Evolutionary conservation across 2,113 vertebrate species (phyloP), one percentile per base, ranked within the genome.

Genomic region (Thryonomys swinderianus): DNA sequence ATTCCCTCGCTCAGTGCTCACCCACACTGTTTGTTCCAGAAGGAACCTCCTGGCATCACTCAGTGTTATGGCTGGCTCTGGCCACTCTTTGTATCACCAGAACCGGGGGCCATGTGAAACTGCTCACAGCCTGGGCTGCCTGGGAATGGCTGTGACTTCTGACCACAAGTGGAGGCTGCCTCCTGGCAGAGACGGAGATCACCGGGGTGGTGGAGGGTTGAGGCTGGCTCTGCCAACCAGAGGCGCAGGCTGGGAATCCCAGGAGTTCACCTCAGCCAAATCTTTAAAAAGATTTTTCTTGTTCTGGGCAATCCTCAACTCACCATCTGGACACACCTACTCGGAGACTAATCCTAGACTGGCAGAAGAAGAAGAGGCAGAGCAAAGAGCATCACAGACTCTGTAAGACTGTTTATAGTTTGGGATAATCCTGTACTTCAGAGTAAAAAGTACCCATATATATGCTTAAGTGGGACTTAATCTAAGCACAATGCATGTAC

Each of bases 61-160:
- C 97, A 96, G 89, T 97, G 97, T 96, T 97, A 85, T 93, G 97
- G 94, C 97, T 97, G 96, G 93, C 91, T 95, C 74, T 0, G 8
- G 13, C 4, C n/a, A 84, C 89, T 96, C 95, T 94, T 59, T 94
- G 74, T 73, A 81, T 69, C 85, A 45, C 64, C 59, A 90, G 81
- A 51, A 66, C 57, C 37, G 45, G 84, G 25, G 45, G 51, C 78
- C 3, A 45, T 78, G 89, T 78, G 91, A 97, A 94, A 91, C 42
- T 11, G 85, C 67, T 57, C 1, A 0, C 69, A 80, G 91, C 14
- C 78, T 27, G 30, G 21, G 32, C 84, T 88, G 90, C 66, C 88
- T 94, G 73, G 90, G 67, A 94, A 83, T 40, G 27, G 55, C 71
- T 61, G 59, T 32, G 34, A 95, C 37, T 73, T 87, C 79, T 89